Conservation (phyloP, 2,113 vertebrate species). For the Cephalopterus ornatus region DNA sequence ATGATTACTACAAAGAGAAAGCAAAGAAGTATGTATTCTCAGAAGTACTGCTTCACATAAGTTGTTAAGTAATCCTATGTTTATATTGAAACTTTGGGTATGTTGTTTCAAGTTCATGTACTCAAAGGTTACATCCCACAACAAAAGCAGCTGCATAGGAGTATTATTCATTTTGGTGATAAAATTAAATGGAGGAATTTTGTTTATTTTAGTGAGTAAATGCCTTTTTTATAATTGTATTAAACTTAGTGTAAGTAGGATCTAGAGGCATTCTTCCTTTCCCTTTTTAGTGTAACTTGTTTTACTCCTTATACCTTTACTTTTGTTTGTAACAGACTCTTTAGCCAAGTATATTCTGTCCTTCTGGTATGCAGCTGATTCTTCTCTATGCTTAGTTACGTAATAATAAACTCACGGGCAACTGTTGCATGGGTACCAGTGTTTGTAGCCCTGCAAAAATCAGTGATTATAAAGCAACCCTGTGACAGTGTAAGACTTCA, state of each 20-base stretch:
- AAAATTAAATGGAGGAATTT: background rate
- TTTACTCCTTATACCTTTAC: background rate
- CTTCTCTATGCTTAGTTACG: background rate
- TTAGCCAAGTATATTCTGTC: background rate
- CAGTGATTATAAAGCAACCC: background rate
- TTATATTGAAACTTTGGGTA: background rate
- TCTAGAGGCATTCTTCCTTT: background rate
- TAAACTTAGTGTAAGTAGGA: background rate
- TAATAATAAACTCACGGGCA: background rate
- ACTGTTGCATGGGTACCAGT: background rate
- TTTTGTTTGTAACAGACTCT: background rate
- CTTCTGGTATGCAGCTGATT: background rate
- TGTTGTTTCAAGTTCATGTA: background rate
- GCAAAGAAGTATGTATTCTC: conserved; percentile 81
- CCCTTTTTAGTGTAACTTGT: background rate
- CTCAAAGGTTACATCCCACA: background rate
- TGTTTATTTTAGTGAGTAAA: background rate
- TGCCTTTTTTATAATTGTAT: background rate
- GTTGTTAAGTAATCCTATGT: background rate
- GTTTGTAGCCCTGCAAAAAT: background rate
- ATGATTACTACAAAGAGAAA: conserved; percentile 90
- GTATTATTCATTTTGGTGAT: background rate
- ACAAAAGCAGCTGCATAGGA: background rate
- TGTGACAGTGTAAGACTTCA: accelerated
- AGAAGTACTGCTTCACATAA: background rate